Percentiles rank a stretch among this genome's conserved stretches.
phyloP scores from a whole-genome alignment of 1,140 invertebrate genomes.

The Maconellicoccus hirsutus region DNA sequence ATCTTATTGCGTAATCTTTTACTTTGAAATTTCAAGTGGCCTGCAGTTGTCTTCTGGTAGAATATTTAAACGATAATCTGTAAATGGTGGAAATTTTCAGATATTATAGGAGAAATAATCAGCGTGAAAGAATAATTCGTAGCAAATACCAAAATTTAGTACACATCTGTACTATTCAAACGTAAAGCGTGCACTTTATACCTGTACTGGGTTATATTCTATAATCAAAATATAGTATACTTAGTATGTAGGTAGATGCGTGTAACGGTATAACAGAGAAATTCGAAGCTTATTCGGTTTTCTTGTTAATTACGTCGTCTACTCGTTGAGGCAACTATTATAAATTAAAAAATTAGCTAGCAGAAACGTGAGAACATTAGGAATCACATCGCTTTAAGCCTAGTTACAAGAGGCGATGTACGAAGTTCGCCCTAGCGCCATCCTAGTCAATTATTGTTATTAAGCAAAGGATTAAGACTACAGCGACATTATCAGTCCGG shows the following conservation, averaged over 20 bases:
- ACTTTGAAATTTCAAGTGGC: background rate
- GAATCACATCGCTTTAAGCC: background rate
- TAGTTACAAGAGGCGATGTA: background rate
- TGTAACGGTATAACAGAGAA: background rate
- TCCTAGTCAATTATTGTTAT: slow-evolving; percentile 5
- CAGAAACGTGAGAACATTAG: slow-evolving; percentile 7
- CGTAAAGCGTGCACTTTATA: no score
- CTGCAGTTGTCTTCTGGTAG: background rate
- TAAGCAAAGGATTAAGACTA: background rate
- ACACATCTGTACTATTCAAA: no score
- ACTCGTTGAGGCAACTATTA: background rate
- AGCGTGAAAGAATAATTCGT: background rate
- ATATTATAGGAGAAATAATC: background rate
- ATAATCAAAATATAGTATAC: no score
- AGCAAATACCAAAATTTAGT: background rate
- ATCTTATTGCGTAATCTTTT: background rate
- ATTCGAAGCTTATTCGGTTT: slow-evolving; percentile 3
- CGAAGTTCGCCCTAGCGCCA: background rate
- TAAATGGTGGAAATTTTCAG: background rate
- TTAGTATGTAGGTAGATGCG: no score
- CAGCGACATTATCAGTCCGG: background rate
- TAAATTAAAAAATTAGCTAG: slow-evolving; percentile 2
- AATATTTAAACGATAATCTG: background rate
- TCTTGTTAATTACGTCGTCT: background rate
- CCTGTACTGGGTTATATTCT: no score